Evolutionary conservation across 2,888 invertebrate genomes (phyloP), one percentile per base, ranked within the genome.

Genomic region (Crematogaster levior): DNA sequence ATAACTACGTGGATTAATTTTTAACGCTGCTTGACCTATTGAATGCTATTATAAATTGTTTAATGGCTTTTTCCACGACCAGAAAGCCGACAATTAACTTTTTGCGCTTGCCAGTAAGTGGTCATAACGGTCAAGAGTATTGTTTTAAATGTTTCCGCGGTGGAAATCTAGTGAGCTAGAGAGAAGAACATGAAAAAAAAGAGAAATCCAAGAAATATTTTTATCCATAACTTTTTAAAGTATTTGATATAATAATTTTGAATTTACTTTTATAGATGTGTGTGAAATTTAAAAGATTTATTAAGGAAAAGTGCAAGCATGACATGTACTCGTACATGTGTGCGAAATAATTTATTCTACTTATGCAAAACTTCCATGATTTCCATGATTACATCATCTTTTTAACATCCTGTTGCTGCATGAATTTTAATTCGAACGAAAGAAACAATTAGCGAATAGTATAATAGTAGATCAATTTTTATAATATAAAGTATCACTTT

Each of bases 1-100:
- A 21, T 51, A 34, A 15, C 24, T 24, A 18, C 34, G 74, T 24
- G 12, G 21, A 37, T 51, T n/a, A 65, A 75, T 75, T 66, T 75
- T 63, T 75, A 37, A 34, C 66, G n/a, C 3, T 27, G 27, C 27
- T 27, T 27, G 51, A 75, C 37, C 66, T 40, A 66, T 53, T 27
- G 37, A 15, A 34, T 15, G 40, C 51, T 40, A 65, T 75, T 66
- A 65, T 66, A 15, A 51, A 65, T 12, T 5, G 37, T 75, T n/a
- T 75, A 65, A 66, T 21, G n/a, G 40, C 37, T 15, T 40, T 9
- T 65, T 48, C 10, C n/a, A 3, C 46, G 6, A 12, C 1, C 21
- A 10, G 10, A 21, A 15, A 43, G 4, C 24, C 24, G 24, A 10
- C 21, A 63, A 30, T 73, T 30, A 30, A 60, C 15, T 34, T 15